These are phyloP conservation scores for Cladorhizidae sp. DNA, from an alignment of 37 sponge, comb jelly and placozoan species.

Conservation along the genomic window DNA sequence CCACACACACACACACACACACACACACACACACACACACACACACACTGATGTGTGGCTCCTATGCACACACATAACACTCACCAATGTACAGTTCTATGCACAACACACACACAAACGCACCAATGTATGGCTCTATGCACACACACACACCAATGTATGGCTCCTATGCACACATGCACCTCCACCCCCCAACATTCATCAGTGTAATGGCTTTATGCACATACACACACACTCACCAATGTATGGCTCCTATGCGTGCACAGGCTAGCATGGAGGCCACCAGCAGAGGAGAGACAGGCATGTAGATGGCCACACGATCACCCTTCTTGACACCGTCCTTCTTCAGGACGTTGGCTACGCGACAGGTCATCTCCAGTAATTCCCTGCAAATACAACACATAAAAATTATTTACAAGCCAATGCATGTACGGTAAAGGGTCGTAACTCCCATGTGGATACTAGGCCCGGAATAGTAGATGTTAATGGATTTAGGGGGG, in stretches of 20 bases:
- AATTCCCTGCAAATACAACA: conserved; percentile 26
- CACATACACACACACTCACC: conserved; percentile 31
- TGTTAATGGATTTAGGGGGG: no score
- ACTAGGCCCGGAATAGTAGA: no score
- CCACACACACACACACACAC: neutral
- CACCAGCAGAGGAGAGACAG: conserved; percentile 83
- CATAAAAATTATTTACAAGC: no score
- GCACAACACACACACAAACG: neutral
- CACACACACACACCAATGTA: neutral
- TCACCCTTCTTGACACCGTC: conserved; percentile 90
- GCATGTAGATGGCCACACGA: conserved; percentile 94
- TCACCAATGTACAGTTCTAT: neutral
- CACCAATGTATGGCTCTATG: conserved; percentile 85
- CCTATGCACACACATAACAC: neutral
- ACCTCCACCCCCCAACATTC: neutral
- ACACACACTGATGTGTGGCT: no score
- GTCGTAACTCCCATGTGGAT: no score
- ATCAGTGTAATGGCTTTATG: neutral
- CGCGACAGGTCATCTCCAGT: conserved; percentile 84
- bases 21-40: neutral
- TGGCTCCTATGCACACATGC: neutral
- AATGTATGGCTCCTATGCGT: conserved; percentile 92
- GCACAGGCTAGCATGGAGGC: conserved; percentile 96
- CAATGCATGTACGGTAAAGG: no score
- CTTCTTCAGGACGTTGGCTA: conserved; percentile 88